These are phyloP conservation scores for Euplexia lucipara DNA, from an alignment of 2,888 invertebrate species.

Conservation along the genomic window DNA sequence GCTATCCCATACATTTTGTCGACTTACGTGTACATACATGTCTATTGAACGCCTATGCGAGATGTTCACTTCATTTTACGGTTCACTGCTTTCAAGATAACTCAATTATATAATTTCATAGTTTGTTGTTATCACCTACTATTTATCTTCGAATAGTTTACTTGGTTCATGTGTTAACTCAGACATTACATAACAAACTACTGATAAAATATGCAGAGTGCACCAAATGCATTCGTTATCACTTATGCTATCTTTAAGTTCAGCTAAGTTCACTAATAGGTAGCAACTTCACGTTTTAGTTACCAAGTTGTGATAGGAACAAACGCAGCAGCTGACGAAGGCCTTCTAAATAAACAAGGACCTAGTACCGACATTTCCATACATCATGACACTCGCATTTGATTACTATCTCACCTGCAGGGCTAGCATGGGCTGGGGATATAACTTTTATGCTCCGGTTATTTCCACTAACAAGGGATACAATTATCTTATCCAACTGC, in stretches of 20 bases:
- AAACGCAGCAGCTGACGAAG: no score
- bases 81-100: neutral
- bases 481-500: no score
- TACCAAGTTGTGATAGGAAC: slow-evolving; percentile 6
- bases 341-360: neutral
- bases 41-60: no score
- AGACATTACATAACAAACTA: slow-evolving; percentile 14
- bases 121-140: neutral
- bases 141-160: slow-evolving; percentile 35
- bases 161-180: slow-evolving; percentile 13
- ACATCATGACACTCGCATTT: no score
- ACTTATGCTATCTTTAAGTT: slow-evolving; percentile 5
- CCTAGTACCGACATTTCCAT: no score
- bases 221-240: slow-evolving; percentile 4
- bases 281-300: neutral
- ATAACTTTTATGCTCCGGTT: no score
- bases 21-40: no score
- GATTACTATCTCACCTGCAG: no score
- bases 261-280: slow-evolving; percentile 2
- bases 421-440: no score
- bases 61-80: no score
- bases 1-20: no score
- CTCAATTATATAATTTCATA: neutral
- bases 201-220: slow-evolving; percentile 19
- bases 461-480: no score